Base-by-base conservation (phyloP, 2,113 vertebrate species). In the Pseudorhombus dupliciocellatus region DNA sequence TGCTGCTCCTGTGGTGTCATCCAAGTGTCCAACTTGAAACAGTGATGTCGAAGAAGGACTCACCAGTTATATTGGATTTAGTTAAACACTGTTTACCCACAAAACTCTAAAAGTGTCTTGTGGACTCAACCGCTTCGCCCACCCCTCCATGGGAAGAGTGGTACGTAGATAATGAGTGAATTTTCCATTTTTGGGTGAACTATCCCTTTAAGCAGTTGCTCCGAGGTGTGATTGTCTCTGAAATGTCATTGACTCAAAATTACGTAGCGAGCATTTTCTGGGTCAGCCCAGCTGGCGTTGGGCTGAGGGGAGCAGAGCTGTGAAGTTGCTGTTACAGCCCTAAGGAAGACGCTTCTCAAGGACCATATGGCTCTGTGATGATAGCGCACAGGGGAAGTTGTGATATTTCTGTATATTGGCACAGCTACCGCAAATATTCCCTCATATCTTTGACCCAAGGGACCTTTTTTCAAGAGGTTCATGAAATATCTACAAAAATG, bases 201-300 rank as follows among this genome's bases (percentile, higher is more conserved):
- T 46, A 18, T 46, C 4, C 42, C 42, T 46, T 46, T 14, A 66
- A 26, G 1, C 40, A 37, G 54, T 25, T 16, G 26, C 73, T 60
- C 25, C 7, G 26, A 67, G 20, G 40, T 75, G 31, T 55, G 14
- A 71, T 63, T 80, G 79, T 74, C 57, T 80, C 26, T 30, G 40
- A 53, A 58, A 66, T 57, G 54, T 67, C 28, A 56, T 22, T 66
- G 37, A 51, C 58, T 80, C 18, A 70, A 78, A 46, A 60, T 28
- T 16, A 51, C 51, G 66, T 37, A 50, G 52, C 62, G 62, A 60
- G 10, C 34, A 34, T 73, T 88, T 91, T 90, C 84, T 89, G 75
- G 88, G 87, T 88, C 88, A 90, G 44, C 75, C 64, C 86, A 85
- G 81, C 80, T 74, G 85, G 85, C 61, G 40, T 24, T 66, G 60